Evolutionary conservation across 2,888 invertebrate species (phyloP), one percentile per base, ranked within the genome.

Genomic region (Cerastis rubricosa): DNA sequence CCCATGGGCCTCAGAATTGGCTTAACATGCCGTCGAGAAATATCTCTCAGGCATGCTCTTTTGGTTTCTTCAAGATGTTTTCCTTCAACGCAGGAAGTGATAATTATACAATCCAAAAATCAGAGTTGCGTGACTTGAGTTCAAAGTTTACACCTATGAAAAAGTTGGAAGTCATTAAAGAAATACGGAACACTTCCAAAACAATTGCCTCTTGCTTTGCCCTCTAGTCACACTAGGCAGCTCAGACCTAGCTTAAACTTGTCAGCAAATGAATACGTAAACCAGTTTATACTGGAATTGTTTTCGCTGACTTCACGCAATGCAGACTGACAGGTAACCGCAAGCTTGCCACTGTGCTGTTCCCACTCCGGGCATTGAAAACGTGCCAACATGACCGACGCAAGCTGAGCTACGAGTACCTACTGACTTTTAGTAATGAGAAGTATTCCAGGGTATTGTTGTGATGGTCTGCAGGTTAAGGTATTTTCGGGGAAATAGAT

Each of bases 311-410:
- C 69, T 59, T 69, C 61, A 71, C 64, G 65, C 64, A 19, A 68
- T 45, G 71, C 14, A 11, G 59, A 71, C 63, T 73, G 87, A 69
- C 68, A 77, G 72, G 68, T 66, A 63, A 81, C 85, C 85, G 67
- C 87, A 84, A 51, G 25, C 74, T 63, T 61, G 12, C 73, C 66
- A 45, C 59, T 65, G 17, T 47, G 8, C 79, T 59, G 29, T 64
- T 25, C 29, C 59, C 45, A 40, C 71, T 63, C 19, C 25, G 12
- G 57, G 12, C 61, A 64, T 65, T 84, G 81, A 75, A 77, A 79
- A 49, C 68, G 67, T 81, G 85, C 70, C 70, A 84, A 84, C 59
- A 49, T 43, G 43, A 65, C 51, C 14, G 43, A 1, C n/a, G 43
- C 0, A n/a, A 43, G 43, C n/a, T 8, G 3, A 35, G 35, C 35